phyloP scores from a whole-genome alignment of 2,113 vertebrate species.

The Reinhardtius hippoglossoides region DNA sequence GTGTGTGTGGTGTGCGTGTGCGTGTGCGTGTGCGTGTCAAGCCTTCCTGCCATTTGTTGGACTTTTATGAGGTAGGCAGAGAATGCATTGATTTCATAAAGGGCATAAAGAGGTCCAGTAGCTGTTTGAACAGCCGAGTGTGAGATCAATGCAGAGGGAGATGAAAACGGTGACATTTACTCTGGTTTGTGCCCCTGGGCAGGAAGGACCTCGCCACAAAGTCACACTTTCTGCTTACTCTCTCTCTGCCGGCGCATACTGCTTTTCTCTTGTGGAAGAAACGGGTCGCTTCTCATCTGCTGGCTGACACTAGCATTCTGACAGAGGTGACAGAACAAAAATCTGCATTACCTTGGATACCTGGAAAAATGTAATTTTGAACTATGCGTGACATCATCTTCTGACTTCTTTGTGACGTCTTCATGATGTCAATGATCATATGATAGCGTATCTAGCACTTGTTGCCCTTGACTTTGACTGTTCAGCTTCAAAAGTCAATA shows the following conservation, averaged over 20 bases:
- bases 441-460: background rate
- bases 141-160: slow-evolving; percentile 67
- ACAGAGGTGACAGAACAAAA: slow-evolving; percentile 10
- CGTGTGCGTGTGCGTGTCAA: background rate
- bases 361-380: background rate
- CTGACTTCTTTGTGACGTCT: background rate
- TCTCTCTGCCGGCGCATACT: slow-evolving; percentile 4
- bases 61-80: slow-evolving; percentile 69
- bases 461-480: no score
- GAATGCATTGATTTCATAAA: slow-evolving; percentile 77
- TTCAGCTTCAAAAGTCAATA: no score
- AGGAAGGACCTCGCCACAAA: slow-evolving; percentile 60
- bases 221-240: slow-evolving; percentile 47
- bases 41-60: slow-evolving; percentile 41
- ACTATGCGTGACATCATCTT: background rate
- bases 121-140: slow-evolving; percentile 62
- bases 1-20: slow-evolving; percentile 1
- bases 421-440: background rate
- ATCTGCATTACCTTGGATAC: slow-evolving; percentile 5
- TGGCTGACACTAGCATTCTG: slow-evolving; percentile 8
- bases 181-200: slow-evolving; percentile 61
- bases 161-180: slow-evolving; percentile 76
- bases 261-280: slow-evolving; percentile 9
- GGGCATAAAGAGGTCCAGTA: slow-evolving; percentile 67
- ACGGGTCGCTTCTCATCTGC: slow-evolving; percentile 39